A percentile compares a stretch with the other conserved stretches of the same genome.
Evolutionary conservation across 2,888 invertebrate species (phyloP).

Genomic region (Xestobium rufovillosum): DNA sequence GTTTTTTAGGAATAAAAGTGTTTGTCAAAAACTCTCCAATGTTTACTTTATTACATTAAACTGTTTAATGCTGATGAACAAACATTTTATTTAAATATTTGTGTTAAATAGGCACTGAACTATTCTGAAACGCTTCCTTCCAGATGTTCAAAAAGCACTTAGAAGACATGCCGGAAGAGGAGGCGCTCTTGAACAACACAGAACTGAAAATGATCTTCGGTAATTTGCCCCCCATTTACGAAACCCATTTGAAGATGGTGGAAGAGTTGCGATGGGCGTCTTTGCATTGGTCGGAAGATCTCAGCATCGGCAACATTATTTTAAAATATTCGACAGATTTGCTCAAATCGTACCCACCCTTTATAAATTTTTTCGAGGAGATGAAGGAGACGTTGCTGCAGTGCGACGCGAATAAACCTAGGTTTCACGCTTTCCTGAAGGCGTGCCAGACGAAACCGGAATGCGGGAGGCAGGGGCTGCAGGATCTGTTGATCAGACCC

Average conservation of each 20-base stretch:
- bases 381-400: slow-evolving; percentile 87
- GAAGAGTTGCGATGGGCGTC: slow-evolving; percentile 59
- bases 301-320: slow-evolving; percentile 59
- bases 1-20: too few relatives aligned
- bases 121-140: too few relatives aligned
- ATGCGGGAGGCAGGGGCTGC: slow-evolving; percentile 91
- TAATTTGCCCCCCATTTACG: slow-evolving; percentile 89
- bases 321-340: slow-evolving; percentile 81
- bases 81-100: too few relatives aligned
- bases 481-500: slow-evolving; percentile 93
- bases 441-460: slow-evolving; percentile 91
- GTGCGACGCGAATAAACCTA: slow-evolving; percentile 87
- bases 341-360: slow-evolving; percentile 93
- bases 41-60: too few relatives aligned
- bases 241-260: slow-evolving; percentile 78
- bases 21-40: too few relatives aligned
- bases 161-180: slow-evolving; percentile 77
- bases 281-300: slow-evolving; percentile 80
- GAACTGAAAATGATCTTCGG: slow-evolving; percentile 94
- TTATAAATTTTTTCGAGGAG: slow-evolving; percentile 96
- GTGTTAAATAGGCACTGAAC: too few relatives aligned
- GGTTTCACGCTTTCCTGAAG: slow-evolving; percentile 97
- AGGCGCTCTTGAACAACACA: slow-evolving; percentile 77
- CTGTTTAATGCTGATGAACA: too few relatives aligned
- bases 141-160: slow-evolving; percentile 91